These are phyloP conservation scores for Calidris pygmaea DNA, from an alignment of 2,113 vertebrate genomes.

Conservation along the genomic window DNA sequence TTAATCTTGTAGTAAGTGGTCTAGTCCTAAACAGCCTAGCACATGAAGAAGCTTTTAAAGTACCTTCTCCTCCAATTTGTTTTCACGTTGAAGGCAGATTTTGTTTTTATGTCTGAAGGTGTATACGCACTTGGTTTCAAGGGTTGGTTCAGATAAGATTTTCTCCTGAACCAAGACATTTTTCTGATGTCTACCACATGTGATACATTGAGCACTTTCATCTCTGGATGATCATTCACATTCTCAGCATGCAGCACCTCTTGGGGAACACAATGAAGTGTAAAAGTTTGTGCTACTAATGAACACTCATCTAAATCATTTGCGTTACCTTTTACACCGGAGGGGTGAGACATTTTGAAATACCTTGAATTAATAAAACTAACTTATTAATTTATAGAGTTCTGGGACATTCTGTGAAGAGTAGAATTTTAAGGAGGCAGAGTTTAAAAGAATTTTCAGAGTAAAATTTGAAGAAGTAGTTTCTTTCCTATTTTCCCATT, in stretches of 20 bases:
- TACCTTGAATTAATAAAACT: neutral
- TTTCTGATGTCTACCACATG: neutral
- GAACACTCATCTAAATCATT: neutral
- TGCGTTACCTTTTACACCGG: neutral
- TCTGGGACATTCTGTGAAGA: neutral
- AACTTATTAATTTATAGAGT: neutral
- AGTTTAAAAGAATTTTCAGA: neutral
- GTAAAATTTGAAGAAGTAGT: neutral
- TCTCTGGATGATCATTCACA: neutral
- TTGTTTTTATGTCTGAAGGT: neutral
- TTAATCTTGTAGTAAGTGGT: neutral
- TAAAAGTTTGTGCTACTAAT: neutral
- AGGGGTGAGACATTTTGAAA: neutral
- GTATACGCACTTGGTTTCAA: neutral
- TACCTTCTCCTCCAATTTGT: neutral
- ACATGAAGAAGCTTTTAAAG: neutral
- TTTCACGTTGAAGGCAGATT: neutral
- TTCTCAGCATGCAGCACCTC: neutral
- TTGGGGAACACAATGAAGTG: neutral
- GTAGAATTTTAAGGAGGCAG: neutral
- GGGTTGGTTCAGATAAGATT: neutral
- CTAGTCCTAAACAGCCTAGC: neutral
- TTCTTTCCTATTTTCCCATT: neutral
- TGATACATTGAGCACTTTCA: neutral
- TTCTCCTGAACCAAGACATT: neutral